Evolutionary conservation across 2,888 invertebrate species (phyloP).

Genomic region (Panzeria rudis): DNA sequence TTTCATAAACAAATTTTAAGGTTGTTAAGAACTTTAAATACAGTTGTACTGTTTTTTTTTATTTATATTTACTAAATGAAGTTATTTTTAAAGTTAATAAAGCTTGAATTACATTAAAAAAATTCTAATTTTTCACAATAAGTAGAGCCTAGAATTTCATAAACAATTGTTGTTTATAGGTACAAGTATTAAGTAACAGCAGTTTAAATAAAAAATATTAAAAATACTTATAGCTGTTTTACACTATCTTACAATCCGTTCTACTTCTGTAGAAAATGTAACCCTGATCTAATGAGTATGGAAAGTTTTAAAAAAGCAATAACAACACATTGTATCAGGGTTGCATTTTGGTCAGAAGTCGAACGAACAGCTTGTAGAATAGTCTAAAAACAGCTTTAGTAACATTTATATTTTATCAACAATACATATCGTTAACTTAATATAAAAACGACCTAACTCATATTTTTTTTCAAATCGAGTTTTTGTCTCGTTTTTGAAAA

Average conservation of each 20-base stretch:
- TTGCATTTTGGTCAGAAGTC: no score
- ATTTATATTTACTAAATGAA: neutral
- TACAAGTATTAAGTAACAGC: neutral
- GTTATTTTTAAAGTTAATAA: neutral
- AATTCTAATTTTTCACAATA: neutral
- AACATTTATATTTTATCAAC: neutral
- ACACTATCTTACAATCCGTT: no score
- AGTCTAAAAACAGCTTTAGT: no score
- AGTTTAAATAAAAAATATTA: neutral
- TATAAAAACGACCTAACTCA: no score
- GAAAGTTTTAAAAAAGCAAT: no score
- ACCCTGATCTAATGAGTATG: no score
- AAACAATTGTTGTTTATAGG: conserved; percentile 1
- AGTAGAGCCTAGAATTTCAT: neutral
- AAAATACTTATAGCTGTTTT: neutral
- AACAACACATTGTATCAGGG: no score
- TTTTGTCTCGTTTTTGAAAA: no score
- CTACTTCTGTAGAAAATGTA: no score
- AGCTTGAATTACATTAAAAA: conserved; percentile 5
- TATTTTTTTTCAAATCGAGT: no score
- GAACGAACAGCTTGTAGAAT: no score
- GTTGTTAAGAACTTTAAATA: conserved; percentile 36
- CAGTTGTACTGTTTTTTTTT: neutral
- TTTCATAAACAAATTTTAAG: conserved; percentile 8
- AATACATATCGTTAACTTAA: no score